Conservation (phyloP, 2,113 vertebrate species). For the Orcinus orca region DNA sequence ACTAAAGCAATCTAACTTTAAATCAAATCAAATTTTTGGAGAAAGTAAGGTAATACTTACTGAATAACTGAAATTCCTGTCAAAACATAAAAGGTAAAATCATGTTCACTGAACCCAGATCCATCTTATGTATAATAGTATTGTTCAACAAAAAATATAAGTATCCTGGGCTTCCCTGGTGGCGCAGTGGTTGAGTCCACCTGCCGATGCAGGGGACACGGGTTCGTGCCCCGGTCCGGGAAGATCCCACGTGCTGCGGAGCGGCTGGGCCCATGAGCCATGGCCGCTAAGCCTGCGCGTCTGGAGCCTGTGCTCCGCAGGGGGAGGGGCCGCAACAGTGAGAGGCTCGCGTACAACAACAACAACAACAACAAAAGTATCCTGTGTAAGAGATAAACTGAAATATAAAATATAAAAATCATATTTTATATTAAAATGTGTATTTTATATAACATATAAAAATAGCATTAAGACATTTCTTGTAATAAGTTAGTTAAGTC, state of each 20-base stretch:
- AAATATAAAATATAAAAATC: constrained; percentile 35
- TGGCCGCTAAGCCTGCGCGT: too few species aligned
- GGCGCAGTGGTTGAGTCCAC: too few species aligned
- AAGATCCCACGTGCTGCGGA: too few species aligned
- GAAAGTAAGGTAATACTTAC: background rate
- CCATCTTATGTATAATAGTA: constrained; percentile 60
- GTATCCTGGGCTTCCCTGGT: background rate
- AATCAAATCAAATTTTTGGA: constrained; percentile 37
- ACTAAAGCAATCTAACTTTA: background rate
- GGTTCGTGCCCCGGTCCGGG: too few species aligned
- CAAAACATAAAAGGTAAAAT: constrained; percentile 27
- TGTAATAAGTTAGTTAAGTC: constrained; percentile 77
- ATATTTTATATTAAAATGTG: background rate
- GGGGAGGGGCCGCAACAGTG: too few species aligned
- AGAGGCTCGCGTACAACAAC: too few species aligned
- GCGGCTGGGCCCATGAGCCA: too few species aligned
- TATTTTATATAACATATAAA: constrained; percentile 66
- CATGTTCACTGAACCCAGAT: constrained; percentile 54
- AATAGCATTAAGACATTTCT: constrained; percentile 71
- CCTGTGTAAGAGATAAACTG: constrained; percentile 58
- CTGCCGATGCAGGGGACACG: too few species aligned
- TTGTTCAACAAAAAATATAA: constrained; percentile 49
- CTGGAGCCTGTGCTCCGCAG: too few species aligned
- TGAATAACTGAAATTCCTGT: constrained; percentile 39
- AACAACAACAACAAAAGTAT: background rate